phyloP scores from a whole-genome alignment of 2,888 invertebrate species.

The Eremobia ochroleuca region DNA sequence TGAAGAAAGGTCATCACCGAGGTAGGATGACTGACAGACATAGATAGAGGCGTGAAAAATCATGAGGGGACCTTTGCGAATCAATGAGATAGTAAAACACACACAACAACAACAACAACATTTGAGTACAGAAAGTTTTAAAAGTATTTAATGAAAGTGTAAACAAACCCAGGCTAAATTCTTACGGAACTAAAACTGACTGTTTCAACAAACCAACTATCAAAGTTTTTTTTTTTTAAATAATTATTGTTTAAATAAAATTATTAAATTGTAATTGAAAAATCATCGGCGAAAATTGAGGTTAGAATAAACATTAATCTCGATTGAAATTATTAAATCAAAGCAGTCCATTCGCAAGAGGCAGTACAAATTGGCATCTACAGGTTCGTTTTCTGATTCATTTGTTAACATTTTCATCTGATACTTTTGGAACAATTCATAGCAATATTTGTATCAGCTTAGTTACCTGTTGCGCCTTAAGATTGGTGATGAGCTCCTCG shows the following conservation, averaged over 20 bases:
- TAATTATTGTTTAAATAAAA: neutral
- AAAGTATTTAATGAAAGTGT: neutral
- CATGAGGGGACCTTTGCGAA: neutral
- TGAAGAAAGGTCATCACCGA: neutral
- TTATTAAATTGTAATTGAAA: neutral
- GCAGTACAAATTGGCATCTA: neutral
- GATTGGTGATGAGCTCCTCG: conserved; percentile 96
- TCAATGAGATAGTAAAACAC: neutral
- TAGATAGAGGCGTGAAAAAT: neutral
- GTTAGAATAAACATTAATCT: no score
- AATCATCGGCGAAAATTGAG: neutral
- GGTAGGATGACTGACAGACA: neutral
- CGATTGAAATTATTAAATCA: neutral
- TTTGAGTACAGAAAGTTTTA: neutral
- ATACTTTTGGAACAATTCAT: neutral
- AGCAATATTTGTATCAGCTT: neutral
- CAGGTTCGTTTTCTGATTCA: neutral
- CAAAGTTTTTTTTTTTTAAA: no score
- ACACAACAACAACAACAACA: no score
- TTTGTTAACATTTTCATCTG: neutral
- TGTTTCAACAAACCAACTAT: no score
- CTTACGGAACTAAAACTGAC: neutral
- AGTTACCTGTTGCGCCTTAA: conserved; percentile 95
- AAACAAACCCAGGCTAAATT: neutral
- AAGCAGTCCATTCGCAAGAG: neutral